A percentile compares a stretch with the other conserved stretches of the same genome.
Evolutionary conservation across 1,140 invertebrate species (phyloP).

Genomic region (Mya arenaria): DNA sequence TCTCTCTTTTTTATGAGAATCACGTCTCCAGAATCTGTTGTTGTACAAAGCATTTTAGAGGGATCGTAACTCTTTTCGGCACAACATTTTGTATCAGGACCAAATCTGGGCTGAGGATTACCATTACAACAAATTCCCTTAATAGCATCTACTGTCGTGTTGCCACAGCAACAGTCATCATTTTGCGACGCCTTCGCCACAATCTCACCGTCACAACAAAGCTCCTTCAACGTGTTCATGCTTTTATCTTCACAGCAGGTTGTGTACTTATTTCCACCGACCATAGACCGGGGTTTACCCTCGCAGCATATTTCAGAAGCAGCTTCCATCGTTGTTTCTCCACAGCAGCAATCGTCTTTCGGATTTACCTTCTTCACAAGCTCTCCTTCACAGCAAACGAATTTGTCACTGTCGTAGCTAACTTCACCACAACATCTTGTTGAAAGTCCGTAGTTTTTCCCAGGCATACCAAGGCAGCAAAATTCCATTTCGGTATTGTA

Average conservation of each 20-base stretch:
- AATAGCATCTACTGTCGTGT: constrained; percentile 36
- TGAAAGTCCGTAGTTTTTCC: constrained; percentile 9
- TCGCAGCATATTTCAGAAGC: constrained; percentile 42
- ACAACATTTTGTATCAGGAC: constrained; percentile 35
- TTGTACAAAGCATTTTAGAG: constrained; percentile 30
- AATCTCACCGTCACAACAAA: constrained; percentile 43
- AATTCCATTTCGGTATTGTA: constrained; percentile 42
- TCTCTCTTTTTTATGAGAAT: constrained; percentile 18
- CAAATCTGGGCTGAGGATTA: constrained; percentile 20
- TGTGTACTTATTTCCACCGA: constrained; percentile 30
- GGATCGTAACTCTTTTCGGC: constrained; percentile 36
- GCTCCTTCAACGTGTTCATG: constrained; percentile 29
- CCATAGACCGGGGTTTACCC: constrained; percentile 13
- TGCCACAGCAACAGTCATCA: constrained; percentile 53
- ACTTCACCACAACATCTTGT: constrained; percentile 41
- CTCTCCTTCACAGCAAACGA: constrained; percentile 37
- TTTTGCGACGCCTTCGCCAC: constrained; percentile 12
- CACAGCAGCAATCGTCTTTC: constrained; percentile 52
- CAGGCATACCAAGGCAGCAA: constrained; percentile 38
- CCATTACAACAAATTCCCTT: constrained; percentile 41
- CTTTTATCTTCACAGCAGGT: constrained; percentile 40
- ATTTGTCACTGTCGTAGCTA: constrained; percentile 41
- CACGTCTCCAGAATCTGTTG: background rate
- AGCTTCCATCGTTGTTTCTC: constrained; percentile 51
- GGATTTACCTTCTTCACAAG: constrained; percentile 31